phyloP scores from a whole-genome alignment of 2,797 vertebrate species.

The Ctenosaura bakeri region DNA sequence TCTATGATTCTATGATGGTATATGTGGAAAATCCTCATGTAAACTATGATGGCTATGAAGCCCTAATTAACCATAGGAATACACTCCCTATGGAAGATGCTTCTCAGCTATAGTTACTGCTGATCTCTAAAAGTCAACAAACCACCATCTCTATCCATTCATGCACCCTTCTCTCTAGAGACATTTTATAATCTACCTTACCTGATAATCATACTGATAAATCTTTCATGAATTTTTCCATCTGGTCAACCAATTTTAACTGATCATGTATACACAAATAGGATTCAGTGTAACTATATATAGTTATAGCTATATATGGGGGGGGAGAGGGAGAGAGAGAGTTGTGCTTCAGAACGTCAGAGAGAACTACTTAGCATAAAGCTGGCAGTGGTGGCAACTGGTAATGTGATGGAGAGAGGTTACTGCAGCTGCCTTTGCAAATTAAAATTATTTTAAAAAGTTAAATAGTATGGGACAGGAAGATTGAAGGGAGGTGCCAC shows the following conservation, averaged over 20 bases:
- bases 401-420: not conserved
- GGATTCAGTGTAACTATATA: not conserved
- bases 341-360: not conserved
- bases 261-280: not conserved
- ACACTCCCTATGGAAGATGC: not conserved
- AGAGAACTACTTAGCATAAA: not conserved
- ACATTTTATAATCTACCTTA: constrained; percentile 6
- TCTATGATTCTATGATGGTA: too few relatives aligned
- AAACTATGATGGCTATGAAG: not conserved
- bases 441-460: constrained; percentile 15
- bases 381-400: not conserved
- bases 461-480: not conserved
- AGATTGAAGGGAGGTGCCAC: not conserved
- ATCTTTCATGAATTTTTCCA: not conserved
- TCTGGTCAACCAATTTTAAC: not conserved
- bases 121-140: constrained; percentile 5
- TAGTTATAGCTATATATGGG: too few relatives aligned
- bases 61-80: not conserved
- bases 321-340: too few relatives aligned
- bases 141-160: too few relatives aligned
- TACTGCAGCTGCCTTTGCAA: not conserved
- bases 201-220: constrained; percentile 7
- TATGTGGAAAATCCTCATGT: too few relatives aligned
- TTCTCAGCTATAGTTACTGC: not conserved
- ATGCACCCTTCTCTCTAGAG: not conserved